phyloP scores from a whole-genome alignment of 2,888 invertebrate genomes.

The Xestia ashworthii region DNA sequence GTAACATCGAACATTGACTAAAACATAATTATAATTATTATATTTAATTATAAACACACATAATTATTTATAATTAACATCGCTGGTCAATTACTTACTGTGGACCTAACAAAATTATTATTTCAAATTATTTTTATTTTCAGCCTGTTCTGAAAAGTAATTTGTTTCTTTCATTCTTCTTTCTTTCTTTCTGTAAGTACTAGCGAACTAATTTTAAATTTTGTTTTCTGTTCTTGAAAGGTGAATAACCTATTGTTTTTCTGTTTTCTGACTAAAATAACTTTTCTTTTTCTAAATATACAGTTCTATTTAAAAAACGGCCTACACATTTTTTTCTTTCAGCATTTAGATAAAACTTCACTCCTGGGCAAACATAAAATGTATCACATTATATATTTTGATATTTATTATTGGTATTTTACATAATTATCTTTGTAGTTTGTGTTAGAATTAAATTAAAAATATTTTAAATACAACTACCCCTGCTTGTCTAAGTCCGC shows the following conservation, averaged over 20 bases:
- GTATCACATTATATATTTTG: too few relatives aligned
- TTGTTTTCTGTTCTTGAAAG: background rate
- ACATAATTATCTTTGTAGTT: too few relatives aligned
- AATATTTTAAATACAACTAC: too few relatives aligned
- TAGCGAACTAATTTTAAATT: background rate
- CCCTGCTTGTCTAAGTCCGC: too few relatives aligned
- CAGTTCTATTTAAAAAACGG: background rate
- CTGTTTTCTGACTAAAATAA: background rate
- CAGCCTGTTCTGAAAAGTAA: background rate
- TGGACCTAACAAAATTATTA: constrained; percentile 4
- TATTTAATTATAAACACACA: constrained; percentile 40
- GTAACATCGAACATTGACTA: constrained; percentile 61
- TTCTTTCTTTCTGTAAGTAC: background rate
- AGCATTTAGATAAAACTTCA: background rate
- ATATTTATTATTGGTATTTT: too few relatives aligned
- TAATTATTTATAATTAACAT: constrained; percentile 17
- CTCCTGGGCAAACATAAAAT: too few relatives aligned
- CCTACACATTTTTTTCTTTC: background rate
- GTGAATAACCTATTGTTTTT: background rate
- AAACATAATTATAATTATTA: constrained; percentile 37
- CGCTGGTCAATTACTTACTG: constrained; percentile 52
- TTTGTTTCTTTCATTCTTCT: constrained; percentile 14
- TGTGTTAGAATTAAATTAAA: too few relatives aligned
- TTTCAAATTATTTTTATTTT: background rate
- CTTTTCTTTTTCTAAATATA: too few relatives aligned